A percentile compares a stretch with the other conserved stretches of the same genome.
These are phyloP conservation scores for Heterodera filipjevi DNA, from an alignment of 2,888 invertebrate species.

Conservation along the genomic window DNA sequence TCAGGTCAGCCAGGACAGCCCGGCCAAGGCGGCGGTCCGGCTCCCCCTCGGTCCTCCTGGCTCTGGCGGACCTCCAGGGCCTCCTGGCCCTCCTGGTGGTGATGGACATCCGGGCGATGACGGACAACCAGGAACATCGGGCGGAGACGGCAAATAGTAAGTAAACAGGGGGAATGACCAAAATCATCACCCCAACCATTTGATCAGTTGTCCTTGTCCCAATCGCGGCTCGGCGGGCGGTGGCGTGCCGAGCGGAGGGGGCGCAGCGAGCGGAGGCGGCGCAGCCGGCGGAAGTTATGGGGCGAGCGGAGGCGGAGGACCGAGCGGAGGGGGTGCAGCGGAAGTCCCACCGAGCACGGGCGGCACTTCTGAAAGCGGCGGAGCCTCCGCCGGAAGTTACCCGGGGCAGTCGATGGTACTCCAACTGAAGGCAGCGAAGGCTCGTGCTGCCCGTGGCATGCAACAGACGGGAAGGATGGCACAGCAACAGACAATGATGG, in stretches of 20 bases:
- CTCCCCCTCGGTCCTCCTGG: conserved; percentile 34
- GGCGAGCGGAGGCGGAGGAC: neutral
- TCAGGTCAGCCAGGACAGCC: conserved; percentile 34
- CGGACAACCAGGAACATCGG: neutral
- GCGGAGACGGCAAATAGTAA: conserved; percentile 27
- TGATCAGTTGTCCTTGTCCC: conserved; percentile 23
- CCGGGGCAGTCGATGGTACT: neutral
- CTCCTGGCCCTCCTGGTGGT: conserved; percentile 44
- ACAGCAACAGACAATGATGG: neutral
- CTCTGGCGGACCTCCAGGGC: conserved; percentile 47
- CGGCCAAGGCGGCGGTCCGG: conserved; percentile 11
- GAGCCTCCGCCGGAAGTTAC: neutral
- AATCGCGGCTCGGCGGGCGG: conserved; percentile 16
- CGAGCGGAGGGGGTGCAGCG: neutral
- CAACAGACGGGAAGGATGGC: neutral
- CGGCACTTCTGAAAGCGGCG: neutral
- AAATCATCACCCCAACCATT: neutral
- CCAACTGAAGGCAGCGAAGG: neutral
- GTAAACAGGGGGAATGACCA: neutral
- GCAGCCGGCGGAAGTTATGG: conserved; percentile 8
- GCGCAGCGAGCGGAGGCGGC: neutral
- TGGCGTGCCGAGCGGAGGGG: neutral
- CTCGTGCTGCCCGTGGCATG: neutral
- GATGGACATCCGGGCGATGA: conserved; percentile 40
- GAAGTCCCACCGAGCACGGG: conserved; percentile 6